Evolutionary conservation across 2,113 vertebrate species (phyloP).

Genomic region (Tauraco erythrolophus): DNA sequence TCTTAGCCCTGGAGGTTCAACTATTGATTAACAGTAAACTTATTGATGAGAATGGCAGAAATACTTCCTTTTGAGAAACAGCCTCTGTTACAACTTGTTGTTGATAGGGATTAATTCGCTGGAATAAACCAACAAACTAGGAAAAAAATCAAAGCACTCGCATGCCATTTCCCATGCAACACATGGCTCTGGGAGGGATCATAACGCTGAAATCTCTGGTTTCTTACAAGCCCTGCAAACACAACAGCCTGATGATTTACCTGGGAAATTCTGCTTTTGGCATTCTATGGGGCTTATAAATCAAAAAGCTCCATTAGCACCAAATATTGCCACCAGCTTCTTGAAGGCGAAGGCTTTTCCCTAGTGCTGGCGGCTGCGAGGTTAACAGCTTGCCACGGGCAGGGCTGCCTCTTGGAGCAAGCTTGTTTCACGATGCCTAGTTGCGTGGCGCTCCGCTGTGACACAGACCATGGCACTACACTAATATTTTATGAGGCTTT

Average conservation of each 20-base stretch:
- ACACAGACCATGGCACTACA: not conserved
- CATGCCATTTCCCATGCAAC: not conserved
- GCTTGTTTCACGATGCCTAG: not conserved
- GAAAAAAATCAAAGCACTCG: not conserved
- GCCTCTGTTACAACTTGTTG: not conserved
- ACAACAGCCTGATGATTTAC: not conserved
- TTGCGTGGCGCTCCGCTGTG: not conserved
- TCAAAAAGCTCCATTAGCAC: not conserved
- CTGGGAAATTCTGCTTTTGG: not conserved
- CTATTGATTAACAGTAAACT: slow-evolving; percentile 47
- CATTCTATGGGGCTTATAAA: not conserved
- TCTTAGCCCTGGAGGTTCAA: not conserved
- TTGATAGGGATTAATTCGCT: slow-evolving; percentile 20
- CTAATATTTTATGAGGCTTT: slow-evolving; percentile 25
- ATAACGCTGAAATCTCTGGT: not conserved
- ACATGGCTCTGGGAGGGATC: not conserved
- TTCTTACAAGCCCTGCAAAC: not conserved
- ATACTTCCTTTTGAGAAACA: not conserved
- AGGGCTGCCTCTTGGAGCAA: not conserved
- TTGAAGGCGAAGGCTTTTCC: not conserved
- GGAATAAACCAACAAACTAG: not conserved
- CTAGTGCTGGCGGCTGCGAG: accelerated
- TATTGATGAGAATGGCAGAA: not conserved
- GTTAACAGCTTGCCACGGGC: not conserved
- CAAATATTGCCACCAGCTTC: not conserved